Percentiles rank a stretch among this genome's conserved stretches.
Conservation (phyloP, 1,140 invertebrate species). For the Lucilia cuprina region DNA sequence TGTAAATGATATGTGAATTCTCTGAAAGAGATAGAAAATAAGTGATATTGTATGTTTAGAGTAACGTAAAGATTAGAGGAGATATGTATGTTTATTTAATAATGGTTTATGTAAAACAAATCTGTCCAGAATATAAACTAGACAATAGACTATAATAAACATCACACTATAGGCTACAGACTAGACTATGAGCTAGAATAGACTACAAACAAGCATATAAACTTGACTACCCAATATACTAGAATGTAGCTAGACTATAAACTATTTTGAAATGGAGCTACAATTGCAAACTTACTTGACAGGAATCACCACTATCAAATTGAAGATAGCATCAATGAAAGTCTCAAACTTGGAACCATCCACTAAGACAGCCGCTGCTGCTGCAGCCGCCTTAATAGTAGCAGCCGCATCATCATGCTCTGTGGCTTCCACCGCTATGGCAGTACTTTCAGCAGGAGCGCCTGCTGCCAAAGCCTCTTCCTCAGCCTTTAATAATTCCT, state of each 20-base stretch:
- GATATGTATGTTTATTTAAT: no score
- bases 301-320: conserved; percentile 59
- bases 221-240: no score
- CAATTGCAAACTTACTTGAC: conserved; percentile 47
- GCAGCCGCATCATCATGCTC: conserved; percentile 43
- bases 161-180: no score
- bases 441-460: conserved; percentile 41
- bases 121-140: no score
- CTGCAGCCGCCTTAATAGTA: conserved; percentile 8
- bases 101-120: no score
- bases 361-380: conserved; percentile 48
- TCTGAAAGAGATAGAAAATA: conserved; percentile 65
- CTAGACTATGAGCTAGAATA: no score
- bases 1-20: conserved; percentile 89
- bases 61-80: no score
- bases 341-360: conserved; percentile 60
- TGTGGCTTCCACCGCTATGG: conserved; percentile 55
- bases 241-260: no score
- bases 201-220: no score
- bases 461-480: conserved; percentile 43
- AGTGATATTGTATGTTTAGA: no score
- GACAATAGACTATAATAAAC: no score
- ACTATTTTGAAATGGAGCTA: no score
- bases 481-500: conserved; percentile 47
- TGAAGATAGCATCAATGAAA: conserved; percentile 60